Conservation (phyloP, 2,888 invertebrate species). For the Halictus ligatus region DNA sequence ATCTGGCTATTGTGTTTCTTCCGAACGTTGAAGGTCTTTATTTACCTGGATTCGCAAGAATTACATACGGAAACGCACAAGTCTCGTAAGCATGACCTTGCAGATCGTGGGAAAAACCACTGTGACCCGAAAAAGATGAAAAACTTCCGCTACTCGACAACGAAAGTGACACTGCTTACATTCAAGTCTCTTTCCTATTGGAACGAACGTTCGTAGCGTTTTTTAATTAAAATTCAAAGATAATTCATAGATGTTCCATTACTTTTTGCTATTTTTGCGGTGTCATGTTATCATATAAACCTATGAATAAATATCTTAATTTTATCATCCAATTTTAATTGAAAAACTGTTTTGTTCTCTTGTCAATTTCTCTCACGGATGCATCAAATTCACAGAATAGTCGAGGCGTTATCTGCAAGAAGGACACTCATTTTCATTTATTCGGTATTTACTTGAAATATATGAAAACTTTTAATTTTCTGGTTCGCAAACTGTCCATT, state of each 20-base stretch:
- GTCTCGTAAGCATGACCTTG: constrained; percentile 40
- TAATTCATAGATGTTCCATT: no score
- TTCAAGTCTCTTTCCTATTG: not conserved
- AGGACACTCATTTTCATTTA: not conserved
- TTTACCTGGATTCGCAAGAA: constrained; percentile 74
- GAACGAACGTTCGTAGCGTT: no score
- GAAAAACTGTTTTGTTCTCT: no score
- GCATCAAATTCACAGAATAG: no score
- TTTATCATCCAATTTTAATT: no score
- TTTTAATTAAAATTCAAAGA: no score
- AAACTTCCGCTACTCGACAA: not conserved
- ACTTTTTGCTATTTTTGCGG: no score
- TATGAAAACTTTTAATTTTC: not conserved
- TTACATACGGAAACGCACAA: constrained; percentile 68
- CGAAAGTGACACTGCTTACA: not conserved
- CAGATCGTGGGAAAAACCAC: constrained; percentile 67
- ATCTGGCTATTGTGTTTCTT: constrained; percentile 59
- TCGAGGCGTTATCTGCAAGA: no score
- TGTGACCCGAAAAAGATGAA: constrained; percentile 4
- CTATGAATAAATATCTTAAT: no score
- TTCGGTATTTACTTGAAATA: not conserved
- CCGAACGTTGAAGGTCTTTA: constrained; percentile 58
- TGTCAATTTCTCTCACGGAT: no score
- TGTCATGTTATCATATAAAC: no score
- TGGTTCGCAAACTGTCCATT: not conserved